Conservation (phyloP, 2,888 invertebrate species). For the Cantharis rufa region DNA sequence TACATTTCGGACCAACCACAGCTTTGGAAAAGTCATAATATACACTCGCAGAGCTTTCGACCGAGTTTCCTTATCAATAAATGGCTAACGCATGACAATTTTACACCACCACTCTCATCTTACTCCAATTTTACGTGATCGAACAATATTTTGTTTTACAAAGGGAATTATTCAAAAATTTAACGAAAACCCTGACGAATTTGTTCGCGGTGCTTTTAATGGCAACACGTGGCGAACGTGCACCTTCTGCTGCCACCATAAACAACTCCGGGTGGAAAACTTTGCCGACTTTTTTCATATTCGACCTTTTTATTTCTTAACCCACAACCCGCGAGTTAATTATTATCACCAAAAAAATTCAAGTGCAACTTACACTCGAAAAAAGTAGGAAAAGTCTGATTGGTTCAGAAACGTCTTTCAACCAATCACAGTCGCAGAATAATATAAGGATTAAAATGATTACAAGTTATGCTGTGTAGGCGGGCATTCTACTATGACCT, state of each 20-base stretch:
- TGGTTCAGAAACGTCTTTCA: too few relatives aligned
- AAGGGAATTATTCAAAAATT: neutral
- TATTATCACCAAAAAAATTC: neutral
- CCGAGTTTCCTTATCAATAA: slow-evolving; percentile 29
- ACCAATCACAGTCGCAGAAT: too few relatives aligned
- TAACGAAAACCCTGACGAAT: neutral
- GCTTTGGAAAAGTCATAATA: slow-evolving; percentile 27
- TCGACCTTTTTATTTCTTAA: neutral
- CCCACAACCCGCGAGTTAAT: neutral
- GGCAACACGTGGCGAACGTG: neutral
- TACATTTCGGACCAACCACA: slow-evolving; percentile 34
- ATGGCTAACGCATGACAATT: slow-evolving; percentile 27
- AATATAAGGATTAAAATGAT: too few relatives aligned
- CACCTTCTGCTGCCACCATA: neutral
- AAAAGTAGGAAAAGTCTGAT: too few relatives aligned
- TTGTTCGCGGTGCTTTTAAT: neutral
- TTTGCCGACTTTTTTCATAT: neutral
- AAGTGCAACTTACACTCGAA: neutral
- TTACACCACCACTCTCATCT: neutral
- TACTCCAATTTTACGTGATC: slow-evolving; percentile 11
- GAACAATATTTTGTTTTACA: neutral
- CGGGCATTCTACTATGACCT: too few relatives aligned
- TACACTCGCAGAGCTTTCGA: slow-evolving; percentile 25
- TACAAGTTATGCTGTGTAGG: too few relatives aligned
- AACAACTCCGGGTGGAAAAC: neutral